Evolutionary conservation across 2,113 vertebrate species (phyloP).

Genomic region (Gadus macrocephalus): DNA sequence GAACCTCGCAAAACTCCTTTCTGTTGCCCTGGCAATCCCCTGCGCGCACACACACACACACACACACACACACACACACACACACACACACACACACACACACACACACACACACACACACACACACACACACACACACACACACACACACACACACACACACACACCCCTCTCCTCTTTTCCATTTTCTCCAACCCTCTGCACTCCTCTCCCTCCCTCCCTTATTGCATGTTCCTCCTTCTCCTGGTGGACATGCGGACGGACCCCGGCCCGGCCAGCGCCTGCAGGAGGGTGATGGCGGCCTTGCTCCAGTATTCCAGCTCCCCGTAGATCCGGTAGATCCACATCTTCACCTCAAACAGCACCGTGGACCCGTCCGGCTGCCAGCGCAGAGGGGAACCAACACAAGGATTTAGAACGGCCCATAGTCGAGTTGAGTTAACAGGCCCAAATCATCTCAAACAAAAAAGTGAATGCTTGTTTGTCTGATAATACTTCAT

Average conservation of each 20-base stretch:
- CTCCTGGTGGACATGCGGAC: conserved; percentile 7
- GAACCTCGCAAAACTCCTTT: too few species aligned
- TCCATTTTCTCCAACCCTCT: background rate
- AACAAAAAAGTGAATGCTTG: too few species aligned
- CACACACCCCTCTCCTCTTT: too few species aligned
- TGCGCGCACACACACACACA: too few species aligned
- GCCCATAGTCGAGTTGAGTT: background rate
- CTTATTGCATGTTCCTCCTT: conserved; percentile 43
- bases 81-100: too few species aligned
- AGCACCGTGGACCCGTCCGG: conserved; percentile 21
- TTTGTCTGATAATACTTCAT: too few species aligned
- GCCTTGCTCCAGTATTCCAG: conserved; percentile 65
- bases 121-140: too few species aligned
- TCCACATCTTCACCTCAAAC: conserved; percentile 69
- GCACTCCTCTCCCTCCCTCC: background rate
- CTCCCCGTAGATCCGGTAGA: conserved; percentile 63
- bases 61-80: too few species aligned
- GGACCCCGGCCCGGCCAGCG: conserved; percentile 28
- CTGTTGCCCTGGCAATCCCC: too few species aligned
- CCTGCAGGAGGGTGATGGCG: conserved; percentile 45
- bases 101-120: too few species aligned
- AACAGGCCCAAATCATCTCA: too few species aligned
- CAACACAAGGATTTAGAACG: background rate
- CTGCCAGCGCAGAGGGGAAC: conserved; percentile 27
- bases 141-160: too few species aligned